Evolutionary conservation across 2,888 invertebrate genomes (phyloP).

Genomic region (Hyalella azteca): DNA sequence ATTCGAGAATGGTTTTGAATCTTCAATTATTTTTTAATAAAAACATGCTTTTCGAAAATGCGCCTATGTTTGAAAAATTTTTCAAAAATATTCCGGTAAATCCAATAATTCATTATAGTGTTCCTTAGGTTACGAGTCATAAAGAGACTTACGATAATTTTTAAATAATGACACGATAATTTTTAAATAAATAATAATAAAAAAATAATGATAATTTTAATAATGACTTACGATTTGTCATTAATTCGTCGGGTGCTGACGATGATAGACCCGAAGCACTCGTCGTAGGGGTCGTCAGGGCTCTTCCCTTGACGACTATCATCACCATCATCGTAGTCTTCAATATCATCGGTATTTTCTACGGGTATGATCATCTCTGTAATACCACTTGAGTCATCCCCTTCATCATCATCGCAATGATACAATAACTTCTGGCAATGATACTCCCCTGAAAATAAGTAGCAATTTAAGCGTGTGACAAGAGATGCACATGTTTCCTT

Average conservation of each 20-base stretch:
- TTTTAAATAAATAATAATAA: too few species aligned
- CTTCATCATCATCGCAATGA: constrained; percentile 8
- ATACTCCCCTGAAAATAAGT: constrained; percentile 8
- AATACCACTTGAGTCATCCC: constrained; percentile 2
- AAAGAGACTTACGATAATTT: too few species aligned
- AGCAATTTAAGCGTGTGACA: too few species aligned
- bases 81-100: too few species aligned
- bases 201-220: not conserved
- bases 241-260: not conserved
- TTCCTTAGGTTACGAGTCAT: too few species aligned
- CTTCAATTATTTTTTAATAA: too few species aligned
- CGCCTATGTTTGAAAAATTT: too few species aligned
- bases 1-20: too few species aligned
- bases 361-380: constrained; percentile 5
- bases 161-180: too few species aligned
- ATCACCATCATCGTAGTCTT: not conserved
- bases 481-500: too few species aligned
- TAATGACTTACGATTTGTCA: not conserved
- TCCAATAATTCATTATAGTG: too few species aligned
- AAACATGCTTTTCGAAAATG: too few species aligned
- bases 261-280: constrained; percentile 31
- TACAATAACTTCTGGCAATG: not conserved
- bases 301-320: constrained; percentile 4
- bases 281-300: constrained; percentile 1
- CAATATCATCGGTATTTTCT: constrained; percentile 10